Percentiles rank a stretch among this genome's conserved stretches.
Conservation (phyloP, 1,140 invertebrate species). For the Caenorhabditis inopinata region DNA sequence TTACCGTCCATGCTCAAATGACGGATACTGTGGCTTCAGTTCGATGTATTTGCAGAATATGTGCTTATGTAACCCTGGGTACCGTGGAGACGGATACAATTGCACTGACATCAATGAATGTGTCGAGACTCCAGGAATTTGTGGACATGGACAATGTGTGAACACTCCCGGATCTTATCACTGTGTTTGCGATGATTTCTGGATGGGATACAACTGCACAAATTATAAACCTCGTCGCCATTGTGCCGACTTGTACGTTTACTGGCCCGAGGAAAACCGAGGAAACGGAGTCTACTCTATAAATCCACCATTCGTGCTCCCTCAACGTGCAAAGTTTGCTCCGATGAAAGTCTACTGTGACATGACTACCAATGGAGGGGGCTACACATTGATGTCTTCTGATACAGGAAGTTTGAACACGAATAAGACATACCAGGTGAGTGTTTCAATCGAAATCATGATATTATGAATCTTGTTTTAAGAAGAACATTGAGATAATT, state of each 20-base stretch:
- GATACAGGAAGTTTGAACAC: slow-evolving; percentile 29
- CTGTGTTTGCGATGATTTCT: slow-evolving; percentile 40
- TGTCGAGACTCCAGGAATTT: slow-evolving; percentile 18
- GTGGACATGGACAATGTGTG: slow-evolving; percentile 23
- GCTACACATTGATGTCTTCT: slow-evolving; percentile 64
- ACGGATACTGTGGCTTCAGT: slow-evolving; percentile 25
- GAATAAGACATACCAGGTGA: slow-evolving; percentile 24
- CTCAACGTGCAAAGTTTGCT: not conserved
- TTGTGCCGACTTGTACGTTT: slow-evolving; percentile 46
- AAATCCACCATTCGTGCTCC: slow-evolving; percentile 30
- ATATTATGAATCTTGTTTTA: too few species aligned
- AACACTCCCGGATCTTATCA: slow-evolving; percentile 41
- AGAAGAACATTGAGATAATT: too few species aligned
- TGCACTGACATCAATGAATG: slow-evolving; percentile 48
- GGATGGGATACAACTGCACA: slow-evolving; percentile 36
- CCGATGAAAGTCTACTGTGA: slow-evolving; percentile 59
- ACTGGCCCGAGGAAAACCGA: slow-evolving; percentile 35
- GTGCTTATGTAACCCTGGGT: slow-evolving; percentile 41
- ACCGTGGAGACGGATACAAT: slow-evolving; percentile 42
- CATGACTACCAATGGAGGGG: slow-evolving; percentile 59
- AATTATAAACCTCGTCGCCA: slow-evolving; percentile 45
- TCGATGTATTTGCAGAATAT: not conserved
- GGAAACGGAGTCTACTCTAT: slow-evolving; percentile 29
- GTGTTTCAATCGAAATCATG: not conserved
- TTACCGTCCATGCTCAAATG: slow-evolving; percentile 1